Conservation (phyloP, 1,140 invertebrate genomes). For the Diuraphis noxia region DNA sequence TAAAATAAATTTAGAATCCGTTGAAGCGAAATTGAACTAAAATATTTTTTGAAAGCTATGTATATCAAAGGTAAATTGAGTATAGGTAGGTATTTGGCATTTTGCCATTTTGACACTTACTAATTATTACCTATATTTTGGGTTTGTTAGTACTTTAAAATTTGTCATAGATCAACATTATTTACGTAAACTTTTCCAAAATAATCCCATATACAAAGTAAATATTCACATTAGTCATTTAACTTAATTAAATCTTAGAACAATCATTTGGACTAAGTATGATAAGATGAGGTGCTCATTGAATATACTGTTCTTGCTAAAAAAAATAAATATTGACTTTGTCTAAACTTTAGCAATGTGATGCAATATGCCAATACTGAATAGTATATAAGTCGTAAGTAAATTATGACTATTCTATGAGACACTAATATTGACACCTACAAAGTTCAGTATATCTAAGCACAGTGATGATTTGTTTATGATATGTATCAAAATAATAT, state of each 20-base stretch:
- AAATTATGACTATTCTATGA: not conserved
- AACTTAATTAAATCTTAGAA: not conserved
- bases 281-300: not conserved
- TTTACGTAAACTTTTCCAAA: too few species aligned
- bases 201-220: too few species aligned
- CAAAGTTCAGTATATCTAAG: not conserved
- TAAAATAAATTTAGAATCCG: too few species aligned
- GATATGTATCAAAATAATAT: not conserved
- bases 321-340: not conserved
- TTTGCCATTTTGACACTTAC: not conserved
- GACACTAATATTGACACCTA: not conserved
- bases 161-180: not conserved
- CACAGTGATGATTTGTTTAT: not conserved
- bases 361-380: too few species aligned
- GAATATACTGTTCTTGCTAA: not conserved
- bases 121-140: not conserved
- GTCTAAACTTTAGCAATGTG: too few species aligned
- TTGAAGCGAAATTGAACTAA: not conserved
- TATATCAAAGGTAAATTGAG: not conserved
- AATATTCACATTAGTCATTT: too few species aligned
- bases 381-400: too few species aligned
- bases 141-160: not conserved
- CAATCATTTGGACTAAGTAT: not conserved
- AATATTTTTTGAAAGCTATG: not conserved
- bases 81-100: not conserved